These are phyloP conservation scores for Drosophila repletoides DNA, from an alignment of 1,140 invertebrate species.

Conservation along the genomic window DNA sequence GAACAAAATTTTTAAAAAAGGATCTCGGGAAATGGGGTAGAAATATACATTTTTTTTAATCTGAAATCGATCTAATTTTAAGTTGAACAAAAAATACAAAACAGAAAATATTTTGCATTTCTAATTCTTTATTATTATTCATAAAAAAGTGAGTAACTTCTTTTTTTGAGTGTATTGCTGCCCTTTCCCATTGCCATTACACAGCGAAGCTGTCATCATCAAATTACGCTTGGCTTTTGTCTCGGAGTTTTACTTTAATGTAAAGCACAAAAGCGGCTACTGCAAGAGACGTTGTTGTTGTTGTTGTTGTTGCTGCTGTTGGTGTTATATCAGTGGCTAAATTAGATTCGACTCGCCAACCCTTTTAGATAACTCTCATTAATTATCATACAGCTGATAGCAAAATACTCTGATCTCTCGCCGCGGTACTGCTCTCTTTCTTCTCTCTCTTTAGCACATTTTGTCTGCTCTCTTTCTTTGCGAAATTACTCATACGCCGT, in stretches of 20 bases:
- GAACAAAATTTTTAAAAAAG: too few relatives aligned
- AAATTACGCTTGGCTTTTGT: constrained; percentile 71
- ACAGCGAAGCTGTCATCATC: constrained; percentile 64
- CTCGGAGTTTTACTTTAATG: constrained; percentile 55
- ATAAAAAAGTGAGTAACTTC: neutral
- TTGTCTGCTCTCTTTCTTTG: constrained; percentile 14
- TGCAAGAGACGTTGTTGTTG: neutral
- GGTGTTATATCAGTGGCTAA: constrained; percentile 26
- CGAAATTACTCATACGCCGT: constrained; percentile 65
- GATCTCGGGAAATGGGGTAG: too few relatives aligned
- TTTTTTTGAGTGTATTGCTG: neutral
- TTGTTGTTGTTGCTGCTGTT: constrained; percentile 3
- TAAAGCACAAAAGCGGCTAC: constrained; percentile 37
- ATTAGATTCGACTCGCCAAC: constrained; percentile 28
- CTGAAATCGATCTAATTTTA: too few relatives aligned
- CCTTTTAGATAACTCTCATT: constrained; percentile 27
- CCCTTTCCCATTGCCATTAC: constrained; percentile 15
- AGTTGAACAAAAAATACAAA: too few relatives aligned
- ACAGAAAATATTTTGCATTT: too few relatives aligned
- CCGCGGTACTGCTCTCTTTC: constrained; percentile 1
- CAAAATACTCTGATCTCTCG: constrained; percentile 25
- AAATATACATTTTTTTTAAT: too few relatives aligned
- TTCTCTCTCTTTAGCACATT: constrained; percentile 6
- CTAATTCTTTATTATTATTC: too few relatives aligned
- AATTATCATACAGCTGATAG: constrained; percentile 34